These are phyloP conservation scores for Bacillus rossius DNA, from an alignment of 1,140 invertebrate species.

Conservation along the genomic window DNA sequence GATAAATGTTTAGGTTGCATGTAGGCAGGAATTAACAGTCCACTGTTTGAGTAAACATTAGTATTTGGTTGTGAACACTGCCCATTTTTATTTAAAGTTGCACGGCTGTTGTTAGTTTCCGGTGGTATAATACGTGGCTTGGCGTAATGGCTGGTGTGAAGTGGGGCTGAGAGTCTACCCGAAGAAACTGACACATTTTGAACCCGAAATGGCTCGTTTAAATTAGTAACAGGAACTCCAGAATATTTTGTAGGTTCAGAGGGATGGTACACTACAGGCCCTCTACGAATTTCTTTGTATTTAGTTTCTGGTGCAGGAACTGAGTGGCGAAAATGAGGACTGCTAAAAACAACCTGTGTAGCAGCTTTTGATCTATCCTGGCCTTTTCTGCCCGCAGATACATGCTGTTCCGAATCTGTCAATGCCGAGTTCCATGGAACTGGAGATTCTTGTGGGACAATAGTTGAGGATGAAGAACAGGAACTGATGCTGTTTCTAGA, in stretches of 20 bases:
- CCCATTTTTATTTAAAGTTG: background rate
- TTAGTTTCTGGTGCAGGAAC: background rate
- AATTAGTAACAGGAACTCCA: background rate
- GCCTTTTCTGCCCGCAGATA: too few relatives aligned
- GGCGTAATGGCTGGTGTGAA: background rate
- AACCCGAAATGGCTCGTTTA: background rate
- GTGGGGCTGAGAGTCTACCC: slow-evolving; percentile 8
- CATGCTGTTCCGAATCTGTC: too few relatives aligned
- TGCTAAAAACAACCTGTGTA: background rate
- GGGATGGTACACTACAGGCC: background rate
- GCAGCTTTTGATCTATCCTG: background rate
- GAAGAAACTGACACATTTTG: background rate
- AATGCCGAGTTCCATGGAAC: too few relatives aligned
- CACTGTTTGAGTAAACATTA: background rate
- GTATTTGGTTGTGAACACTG: background rate
- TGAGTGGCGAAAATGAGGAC: background rate
- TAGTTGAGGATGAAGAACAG: too few relatives aligned
- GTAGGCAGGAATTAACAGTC: background rate
- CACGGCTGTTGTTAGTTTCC: background rate
- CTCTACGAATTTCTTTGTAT: background rate
- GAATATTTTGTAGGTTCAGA: background rate
- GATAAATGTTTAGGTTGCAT: background rate
- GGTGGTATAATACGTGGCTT: background rate
- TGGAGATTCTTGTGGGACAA: too few relatives aligned
- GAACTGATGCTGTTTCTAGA: too few relatives aligned